Evolutionary conservation across 2,797 vertebrate genomes (phyloP).

Genomic region (Luscinia luscinia): DNA sequence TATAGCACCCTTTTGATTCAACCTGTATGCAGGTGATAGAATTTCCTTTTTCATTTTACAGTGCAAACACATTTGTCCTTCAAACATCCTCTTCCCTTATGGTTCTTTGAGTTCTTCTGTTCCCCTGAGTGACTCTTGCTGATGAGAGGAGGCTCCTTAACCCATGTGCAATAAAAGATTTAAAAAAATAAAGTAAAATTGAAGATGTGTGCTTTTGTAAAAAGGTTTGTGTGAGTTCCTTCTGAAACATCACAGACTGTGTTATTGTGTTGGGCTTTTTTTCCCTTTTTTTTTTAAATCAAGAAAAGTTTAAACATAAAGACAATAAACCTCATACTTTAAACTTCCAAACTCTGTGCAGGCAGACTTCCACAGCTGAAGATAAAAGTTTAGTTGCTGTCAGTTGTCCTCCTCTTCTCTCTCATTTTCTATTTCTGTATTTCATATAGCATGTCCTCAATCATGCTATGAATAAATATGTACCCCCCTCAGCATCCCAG

Average conservation of each 20-base stretch:
- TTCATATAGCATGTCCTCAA: neutral
- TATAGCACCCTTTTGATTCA: slow-evolving; percentile 33
- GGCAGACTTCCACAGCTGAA: neutral
- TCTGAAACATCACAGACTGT: neutral
- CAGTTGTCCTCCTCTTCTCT: neutral
- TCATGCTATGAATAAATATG: neutral
- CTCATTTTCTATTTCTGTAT: neutral
- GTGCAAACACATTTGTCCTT: neutral
- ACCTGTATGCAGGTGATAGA: slow-evolving; percentile 44
- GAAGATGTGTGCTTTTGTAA: neutral
- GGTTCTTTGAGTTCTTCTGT: neutral
- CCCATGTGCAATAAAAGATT: neutral
- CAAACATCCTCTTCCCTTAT: neutral
- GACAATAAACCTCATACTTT: neutral
- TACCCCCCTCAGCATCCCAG: neutral
- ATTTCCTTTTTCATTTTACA: slow-evolving; percentile 32
- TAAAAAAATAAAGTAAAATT: neutral
- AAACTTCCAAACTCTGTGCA: neutral
- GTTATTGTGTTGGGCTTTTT: neutral
- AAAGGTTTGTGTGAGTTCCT: neutral
- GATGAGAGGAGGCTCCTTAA: neutral
- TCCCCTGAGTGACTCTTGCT: neutral
- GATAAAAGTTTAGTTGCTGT: neutral
- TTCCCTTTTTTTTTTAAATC: neutral
- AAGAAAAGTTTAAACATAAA: neutral